Evolutionary conservation across 2,888 invertebrate genomes (phyloP), one percentile per base, ranked within the genome.

Genomic region (Calliopum simillimum): DNA sequence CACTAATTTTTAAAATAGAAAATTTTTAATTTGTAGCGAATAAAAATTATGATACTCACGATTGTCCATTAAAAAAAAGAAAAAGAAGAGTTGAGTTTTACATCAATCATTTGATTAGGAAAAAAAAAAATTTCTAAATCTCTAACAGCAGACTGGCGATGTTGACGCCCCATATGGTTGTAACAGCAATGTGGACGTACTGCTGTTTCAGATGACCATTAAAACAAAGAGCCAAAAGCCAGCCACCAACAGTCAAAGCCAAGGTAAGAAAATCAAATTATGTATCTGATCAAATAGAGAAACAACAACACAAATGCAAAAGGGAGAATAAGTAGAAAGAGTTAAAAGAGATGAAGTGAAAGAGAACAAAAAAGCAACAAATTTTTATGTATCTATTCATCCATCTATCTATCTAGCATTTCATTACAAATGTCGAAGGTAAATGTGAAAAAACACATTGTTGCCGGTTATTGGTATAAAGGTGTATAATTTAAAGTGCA

Each of bases 211-310:
- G 43, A 19, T 16, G 59, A 33, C 33, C 16, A 43, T 41, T 41
- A 59, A 43, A 59, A 11, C 14, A n/a, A 25, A 47, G n/a, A n/a
- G 49, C n/a, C 43, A 65, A 55, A 43, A 55, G 21, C 2, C n/a
- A 59, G 66, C 49, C 59, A 59, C 13, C 53, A 33, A 23, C 46
- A 53, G 8, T 8, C 25, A 65, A 59, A 41, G 58, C 59, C 67
- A 67, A 58, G 66, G 66, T 66, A 66, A 64, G 55, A 25, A 53
- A 70, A 73, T 73, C 69, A 71, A 73, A 71, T 73, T 73, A 73
- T 73, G 73, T 73, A 73, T 73, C 73, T 62, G 56, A 66, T 63
- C 63, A 70, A 73, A 63, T 14, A 44, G 53, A 25, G 43, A 13
- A 61, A 61, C n/a, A 63, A 23, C n/a, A 49, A 61, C 43, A 49